Evolutionary conservation across 2,113 vertebrate genomes (phyloP).

Genomic region (Ameiurus melas): DNA sequence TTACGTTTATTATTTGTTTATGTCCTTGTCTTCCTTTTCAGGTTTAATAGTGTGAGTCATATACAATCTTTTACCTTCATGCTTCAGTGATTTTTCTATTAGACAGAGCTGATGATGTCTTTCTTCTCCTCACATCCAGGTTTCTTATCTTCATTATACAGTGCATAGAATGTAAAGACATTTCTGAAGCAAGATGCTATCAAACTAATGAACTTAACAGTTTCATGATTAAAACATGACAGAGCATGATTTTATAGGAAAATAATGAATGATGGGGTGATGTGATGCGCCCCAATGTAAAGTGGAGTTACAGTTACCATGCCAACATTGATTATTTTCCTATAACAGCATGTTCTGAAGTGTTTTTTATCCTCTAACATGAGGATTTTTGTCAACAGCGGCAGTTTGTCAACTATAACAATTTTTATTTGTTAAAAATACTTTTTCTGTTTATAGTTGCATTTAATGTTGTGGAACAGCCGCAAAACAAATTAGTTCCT

Average conservation of each 20-base stretch:
- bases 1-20: neutral
- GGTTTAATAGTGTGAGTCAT: constrained; percentile 38
- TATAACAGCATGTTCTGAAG: neutral
- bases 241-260: too few species aligned
- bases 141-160: neutral
- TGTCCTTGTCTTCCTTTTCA: constrained; percentile 6
- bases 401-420: neutral
- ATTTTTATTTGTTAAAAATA: neutral
- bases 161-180: neutral
- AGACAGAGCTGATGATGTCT: constrained; percentile 30
- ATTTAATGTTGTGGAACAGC: neutral
- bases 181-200: neutral
- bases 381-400: too few species aligned
- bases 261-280: neutral
- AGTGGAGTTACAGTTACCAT: neutral
- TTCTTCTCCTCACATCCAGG: constrained; percentile 6
- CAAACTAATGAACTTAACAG: neutral
- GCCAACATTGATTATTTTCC: neutral
- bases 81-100: constrained; percentile 46
- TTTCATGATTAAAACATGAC: neutral
- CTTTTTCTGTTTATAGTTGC: neutral
- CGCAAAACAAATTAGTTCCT: neutral
- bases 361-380: neutral
- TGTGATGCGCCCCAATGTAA: neutral
- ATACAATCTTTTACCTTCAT: constrained; percentile 40